phyloP scores from a whole-genome alignment of 2,113 vertebrate genomes.

The Prolemur simus region DNA sequence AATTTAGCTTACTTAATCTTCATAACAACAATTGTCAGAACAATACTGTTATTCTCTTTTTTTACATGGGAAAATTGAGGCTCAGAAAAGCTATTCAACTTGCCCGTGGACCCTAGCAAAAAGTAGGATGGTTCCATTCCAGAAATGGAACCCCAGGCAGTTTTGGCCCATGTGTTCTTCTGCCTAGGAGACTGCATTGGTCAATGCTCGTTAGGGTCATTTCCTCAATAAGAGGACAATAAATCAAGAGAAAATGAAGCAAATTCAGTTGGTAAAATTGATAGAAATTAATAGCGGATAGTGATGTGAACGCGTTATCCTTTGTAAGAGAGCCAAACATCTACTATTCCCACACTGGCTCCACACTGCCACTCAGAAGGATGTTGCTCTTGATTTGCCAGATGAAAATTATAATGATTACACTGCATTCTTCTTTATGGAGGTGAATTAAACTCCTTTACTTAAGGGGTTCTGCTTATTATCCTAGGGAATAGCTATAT shows the following conservation, averaged over 20 bases:
- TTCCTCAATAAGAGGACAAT: background rate
- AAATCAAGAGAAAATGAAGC: background rate
- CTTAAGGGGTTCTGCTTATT: background rate
- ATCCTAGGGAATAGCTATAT: background rate
- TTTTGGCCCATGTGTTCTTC: background rate
- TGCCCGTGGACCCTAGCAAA: background rate
- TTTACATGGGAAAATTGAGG: background rate
- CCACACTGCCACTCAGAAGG: background rate
- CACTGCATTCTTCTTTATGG: background rate
- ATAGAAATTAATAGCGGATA: background rate
- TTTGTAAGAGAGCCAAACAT: background rate
- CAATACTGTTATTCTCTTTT: background rate
- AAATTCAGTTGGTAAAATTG: background rate
- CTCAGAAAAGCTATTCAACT: background rate
- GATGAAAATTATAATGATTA: background rate
- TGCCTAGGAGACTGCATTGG: background rate
- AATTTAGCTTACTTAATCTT: background rate
- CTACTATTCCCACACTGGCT: background rate
- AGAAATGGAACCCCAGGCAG: background rate
- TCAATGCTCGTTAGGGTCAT: background rate
- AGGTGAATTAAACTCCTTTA: background rate
- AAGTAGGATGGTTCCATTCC: background rate
- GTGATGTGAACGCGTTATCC: background rate
- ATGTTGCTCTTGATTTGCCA: background rate
- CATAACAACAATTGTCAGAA: background rate